Evolutionary conservation across 2,888 invertebrate genomes (phyloP).

Genomic region (Oscheius myriophilus): DNA sequence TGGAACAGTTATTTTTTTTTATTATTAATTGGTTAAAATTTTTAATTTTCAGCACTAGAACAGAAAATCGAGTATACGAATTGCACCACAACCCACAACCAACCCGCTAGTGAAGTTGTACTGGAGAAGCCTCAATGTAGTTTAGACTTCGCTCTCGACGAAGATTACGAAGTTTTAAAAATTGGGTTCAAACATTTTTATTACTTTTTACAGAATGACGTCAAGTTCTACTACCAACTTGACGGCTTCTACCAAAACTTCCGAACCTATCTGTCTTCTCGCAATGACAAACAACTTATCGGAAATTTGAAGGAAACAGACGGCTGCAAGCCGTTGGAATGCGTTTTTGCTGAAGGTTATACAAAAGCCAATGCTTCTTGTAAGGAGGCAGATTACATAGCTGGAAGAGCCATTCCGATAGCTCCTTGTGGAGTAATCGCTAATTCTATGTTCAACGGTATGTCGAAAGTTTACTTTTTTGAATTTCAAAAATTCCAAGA

Average conservation of each 20-base stretch:
- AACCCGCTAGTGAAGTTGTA: conserved; percentile 2
- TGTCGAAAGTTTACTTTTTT: too few species aligned
- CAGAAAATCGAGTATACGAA: conserved; percentile 52
- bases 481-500: too few species aligned
- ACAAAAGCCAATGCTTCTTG: not conserved
- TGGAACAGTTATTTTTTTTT: not conserved
- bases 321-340: conserved; percentile 54
- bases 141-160: conserved; percentile 35
- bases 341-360: conserved; percentile 19
- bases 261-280: conserved; percentile 92
- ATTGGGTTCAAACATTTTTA: not conserved
- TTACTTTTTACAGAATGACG: conserved; percentile 74
- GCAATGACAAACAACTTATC: conserved; percentile 85
- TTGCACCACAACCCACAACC: conserved; percentile 39
- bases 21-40: not conserved
- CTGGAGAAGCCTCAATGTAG: conserved; percentile 35
- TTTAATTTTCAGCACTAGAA: conserved; percentile 50
- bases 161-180: conserved; percentile 41
- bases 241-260: conserved; percentile 98
- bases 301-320: conserved; percentile 76
- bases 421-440: conserved; percentile 99
- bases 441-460: conserved; percentile 95
- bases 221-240: conserved; percentile 95
- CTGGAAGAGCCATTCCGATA: conserved; percentile 75
- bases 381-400: not conserved